Evolutionary conservation across 2,797 vertebrate species (phyloP), one percentile per base, ranked within the genome.

Genomic region (Gephyroberyx darwinii): DNA sequence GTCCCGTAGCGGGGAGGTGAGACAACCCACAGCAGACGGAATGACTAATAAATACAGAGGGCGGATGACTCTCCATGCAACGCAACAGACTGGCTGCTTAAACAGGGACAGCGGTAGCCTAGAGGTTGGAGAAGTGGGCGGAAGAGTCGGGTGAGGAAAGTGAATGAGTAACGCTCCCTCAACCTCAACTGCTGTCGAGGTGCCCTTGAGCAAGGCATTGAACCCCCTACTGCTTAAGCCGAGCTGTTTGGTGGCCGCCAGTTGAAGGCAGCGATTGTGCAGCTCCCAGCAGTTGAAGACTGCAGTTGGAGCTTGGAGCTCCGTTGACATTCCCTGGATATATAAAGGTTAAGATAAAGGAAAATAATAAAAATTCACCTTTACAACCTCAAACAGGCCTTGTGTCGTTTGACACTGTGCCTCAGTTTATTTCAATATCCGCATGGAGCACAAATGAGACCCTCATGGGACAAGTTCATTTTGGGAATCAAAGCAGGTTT

Each of bases 1-100:
- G 70, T 87, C 82, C 83, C 79, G 69, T 39, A 69, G 62, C 2
- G 55, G 73, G 31, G 50, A 78, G 80, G 76, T 64, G 75, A 90
- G 77, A 85, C 77, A 31, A 71, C 66, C 68, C 50, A 74, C 7
- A 31, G 61, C 65, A 31, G 37, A 75, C 31, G 55, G 65, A 61
- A 68, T 41, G 60, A 74, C 43, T 6, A 78, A 74, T 75, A 78
- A 43, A 68, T 62, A 48, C 47, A 12, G 43, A 30, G 39, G 41
- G 22, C 8, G 8, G 33, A n/a, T 17, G 30, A 9, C 17, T 16
- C 31, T 5, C 55, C 53, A 16, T 37, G 10, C 17, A n/a, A 9
- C 6, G 33, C 55, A 37, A 57, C 14, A 8, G 14, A 16, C 33
- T n/a, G 30, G 4, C 53, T 12, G 16, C 9, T 12, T 7, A 35